Evolutionary conservation across 2,888 invertebrate species (phyloP), one percentile per base, ranked within the genome.

Genomic region (Petrophora chlorosata): DNA sequence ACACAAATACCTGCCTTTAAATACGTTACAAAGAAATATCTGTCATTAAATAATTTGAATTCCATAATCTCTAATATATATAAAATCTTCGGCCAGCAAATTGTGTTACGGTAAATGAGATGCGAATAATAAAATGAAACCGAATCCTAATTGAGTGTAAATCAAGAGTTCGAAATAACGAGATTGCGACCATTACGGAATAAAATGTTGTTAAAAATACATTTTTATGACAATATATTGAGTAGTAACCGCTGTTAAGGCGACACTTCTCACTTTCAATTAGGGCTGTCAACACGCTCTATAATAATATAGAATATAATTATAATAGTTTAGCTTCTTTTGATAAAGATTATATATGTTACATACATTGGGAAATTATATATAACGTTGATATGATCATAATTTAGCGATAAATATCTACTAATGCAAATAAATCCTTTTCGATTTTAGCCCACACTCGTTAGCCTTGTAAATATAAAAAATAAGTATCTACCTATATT

Each of bases 201-300:
- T 60, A 65, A 63, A 64, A 73, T 59, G 59, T 67, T 69, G 71
- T 68, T 63, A 69, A 78, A 71, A 69, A 59, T 63, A 69, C 71
- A 63, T 67, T 71, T 76, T 76, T 73, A 80, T 77, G 69, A 68
- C 67, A 78, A 78, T 73, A 78, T 75, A 80, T 73, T 70, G 70
- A 62, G 72, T 67, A 73, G 73, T 77, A 70, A n/a, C n/a, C n/a
- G n/a, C n/a, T n/a, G n/a, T n/a, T n/a, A 76, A 76, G 59, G 70
- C 72, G 80, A 79, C 77, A 79, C 65, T 80, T 79, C 75, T 73
- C 72, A 76, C 75, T 78, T 68, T 59, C 34, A n/a, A n/a, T n/a
- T n/a, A n/a, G n/a, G n/a, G n/a, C n/a, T n/a, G n/a, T n/a, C n/a
- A n/a, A n/a, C n/a, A n/a, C n/a, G n/a, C n/a, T n/a, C n/a, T n/a